Base-by-base conservation (phyloP, 2,797 vertebrate genomes). In the Margarornis squamiger region DNA sequence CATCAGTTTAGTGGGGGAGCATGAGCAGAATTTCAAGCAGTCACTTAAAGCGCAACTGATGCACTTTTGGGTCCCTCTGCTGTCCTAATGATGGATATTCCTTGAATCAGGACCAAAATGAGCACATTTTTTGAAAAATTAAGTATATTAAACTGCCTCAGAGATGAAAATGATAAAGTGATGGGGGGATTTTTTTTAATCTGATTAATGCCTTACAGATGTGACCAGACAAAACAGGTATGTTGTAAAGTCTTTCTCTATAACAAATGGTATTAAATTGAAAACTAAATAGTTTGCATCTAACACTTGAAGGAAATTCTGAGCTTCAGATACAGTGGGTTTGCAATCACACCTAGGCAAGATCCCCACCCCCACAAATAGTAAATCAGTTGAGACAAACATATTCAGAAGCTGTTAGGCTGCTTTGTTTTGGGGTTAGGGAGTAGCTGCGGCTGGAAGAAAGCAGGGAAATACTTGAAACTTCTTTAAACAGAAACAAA, bases 31-130 rank as follows among this genome's bases (percentile, higher is more conserved):
- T 85, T 75, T 74, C 73, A 88, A 93, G 73, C 58, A 81, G 46
- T 20, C 24, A 48, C 51, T 71, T 61, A 13, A 65, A 86, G 75
- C 24, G 43, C 82, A 84, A 11, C 54, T 75, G 80, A 86, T 94
- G 39, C 70, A 88, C 59, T 67, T 85, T 52, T 68, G 59, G 74
- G 55, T 93, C 80, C 76, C 86, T 86, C 86, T 86, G 48, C 81
- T 95, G 93, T 77, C 78, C 86, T 87, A 52, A 51, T 89, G 92
- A 89, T 63, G 71, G 61, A 62, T 95, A 77, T 65, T 89, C 51
- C 58, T 95, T 92, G 51, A 92, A 88, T 66, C 19, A 7, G 46
- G 61, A 52, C 76, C 55, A 90, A 92, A 86, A 91, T 5, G 14
- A 83, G 21, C 54, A 77, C 29, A 71, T 78, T 91, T 95, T 75